Percentiles rank a stretch among this genome's conserved stretches.
Evolutionary conservation across 2,797 vertebrate genomes (phyloP).

Genomic region (Myotis myotis): DNA sequence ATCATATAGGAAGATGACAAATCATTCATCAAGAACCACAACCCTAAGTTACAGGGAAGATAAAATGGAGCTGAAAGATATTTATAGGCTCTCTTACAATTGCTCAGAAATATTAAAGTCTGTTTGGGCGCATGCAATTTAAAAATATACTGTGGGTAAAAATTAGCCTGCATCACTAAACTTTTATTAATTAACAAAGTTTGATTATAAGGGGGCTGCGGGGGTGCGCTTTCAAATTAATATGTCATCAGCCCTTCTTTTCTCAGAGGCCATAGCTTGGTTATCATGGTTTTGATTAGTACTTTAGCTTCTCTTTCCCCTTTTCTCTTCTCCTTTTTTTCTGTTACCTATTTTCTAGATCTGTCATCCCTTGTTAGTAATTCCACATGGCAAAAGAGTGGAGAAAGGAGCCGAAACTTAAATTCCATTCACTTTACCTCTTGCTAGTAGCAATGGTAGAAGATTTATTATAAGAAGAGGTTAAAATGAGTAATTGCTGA

Average conservation of each 20-base stretch:
- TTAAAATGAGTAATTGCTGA: conserved; percentile 26
- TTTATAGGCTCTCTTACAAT: background rate
- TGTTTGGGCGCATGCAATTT: background rate
- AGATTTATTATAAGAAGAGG: conserved; percentile 54
- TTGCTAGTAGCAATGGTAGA: conserved; percentile 50
- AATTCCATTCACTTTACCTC: conserved; percentile 56
- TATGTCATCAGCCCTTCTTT: background rate
- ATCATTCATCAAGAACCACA: conserved; percentile 30
- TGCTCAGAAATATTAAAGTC: conserved; percentile 32
- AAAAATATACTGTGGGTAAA: background rate
- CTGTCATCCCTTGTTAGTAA: conserved; percentile 43
- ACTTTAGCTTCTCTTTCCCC: background rate
- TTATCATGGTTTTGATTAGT: background rate
- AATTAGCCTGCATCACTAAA: background rate
- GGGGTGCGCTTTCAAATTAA: background rate
- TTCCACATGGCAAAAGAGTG: conserved; percentile 30
- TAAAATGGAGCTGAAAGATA: conserved; percentile 27
- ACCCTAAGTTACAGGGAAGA: background rate
- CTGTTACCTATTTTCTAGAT: background rate
- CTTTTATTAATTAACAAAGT: conserved; percentile 34
- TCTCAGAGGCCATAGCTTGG: background rate
- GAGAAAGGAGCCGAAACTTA: conserved; percentile 29
- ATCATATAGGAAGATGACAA: conserved; percentile 30
- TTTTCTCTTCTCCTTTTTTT: background rate
- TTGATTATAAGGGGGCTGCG: background rate